Evolutionary conservation across 2,113 vertebrate species (phyloP).

Genomic region (Takifugu flavidus): DNA sequence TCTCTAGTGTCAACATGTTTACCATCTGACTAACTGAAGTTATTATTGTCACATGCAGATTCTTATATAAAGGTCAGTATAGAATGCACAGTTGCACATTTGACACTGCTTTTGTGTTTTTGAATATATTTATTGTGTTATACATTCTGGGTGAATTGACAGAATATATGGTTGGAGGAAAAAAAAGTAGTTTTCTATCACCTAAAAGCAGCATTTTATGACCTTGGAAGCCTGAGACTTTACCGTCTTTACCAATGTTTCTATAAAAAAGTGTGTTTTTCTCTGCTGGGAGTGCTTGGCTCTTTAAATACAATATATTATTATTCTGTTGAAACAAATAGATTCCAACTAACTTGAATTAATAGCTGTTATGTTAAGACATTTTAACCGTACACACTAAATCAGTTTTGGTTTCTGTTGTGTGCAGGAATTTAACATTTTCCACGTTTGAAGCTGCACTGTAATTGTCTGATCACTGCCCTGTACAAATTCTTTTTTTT

Average conservation of each 20-base stretch:
- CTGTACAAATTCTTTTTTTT: conserved; percentile 11
- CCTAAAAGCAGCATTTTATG: conserved; percentile 8
- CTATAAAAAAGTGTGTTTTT: conserved; percentile 38
- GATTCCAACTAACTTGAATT: background rate
- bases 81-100: conserved; percentile 6
- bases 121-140: background rate
- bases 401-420: background rate
- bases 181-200: conserved; percentile 20
- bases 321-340: conserved; percentile 14
- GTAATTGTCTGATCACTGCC: conserved; percentile 30
- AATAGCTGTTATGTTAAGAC: background rate
- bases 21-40: too few relatives aligned
- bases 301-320: conserved; percentile 8
- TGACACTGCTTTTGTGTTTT: background rate
- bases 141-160: background rate
- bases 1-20: background rate
- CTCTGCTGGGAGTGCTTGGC: conserved; percentile 20
- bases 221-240: conserved; percentile 36
- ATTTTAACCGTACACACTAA: conserved; percentile 3
- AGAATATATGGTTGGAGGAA: conserved; percentile 3
- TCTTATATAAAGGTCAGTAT: conserved; percentile 2
- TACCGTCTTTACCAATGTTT: conserved; percentile 44
- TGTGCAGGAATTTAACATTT: conserved; percentile 18
- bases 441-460: background rate
- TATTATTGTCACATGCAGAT: background rate